Percentiles rank a stretch among this genome's conserved stretches.
Evolutionary conservation across 1,140 invertebrate species (phyloP).

Genomic region (Nasonia longicornis): DNA sequence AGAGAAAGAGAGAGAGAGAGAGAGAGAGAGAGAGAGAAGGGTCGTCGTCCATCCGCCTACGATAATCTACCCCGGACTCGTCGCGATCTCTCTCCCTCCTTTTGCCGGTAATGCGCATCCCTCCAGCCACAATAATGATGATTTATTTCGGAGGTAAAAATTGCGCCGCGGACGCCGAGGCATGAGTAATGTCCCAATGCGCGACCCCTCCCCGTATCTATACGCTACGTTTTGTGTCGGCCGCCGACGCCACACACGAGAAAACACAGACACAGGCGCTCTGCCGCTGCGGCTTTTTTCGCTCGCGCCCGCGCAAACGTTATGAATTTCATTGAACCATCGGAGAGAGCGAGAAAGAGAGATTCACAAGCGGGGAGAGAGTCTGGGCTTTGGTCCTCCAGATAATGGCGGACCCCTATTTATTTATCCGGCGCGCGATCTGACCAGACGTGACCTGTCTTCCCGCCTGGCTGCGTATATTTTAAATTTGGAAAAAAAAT

Average conservation of each 20-base stretch:
- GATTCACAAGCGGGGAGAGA: conserved; percentile 42
- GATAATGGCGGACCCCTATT: conserved; percentile 65
- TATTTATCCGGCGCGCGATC: conserved; percentile 60
- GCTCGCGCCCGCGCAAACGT: conserved; percentile 59
- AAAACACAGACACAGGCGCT: background rate
- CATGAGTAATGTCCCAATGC: conserved; percentile 66
- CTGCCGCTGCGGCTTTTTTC: conserved; percentile 54
- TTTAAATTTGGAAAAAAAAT: conserved; percentile 28
- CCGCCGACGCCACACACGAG: background rate
- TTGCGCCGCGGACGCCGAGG: conserved; percentile 63
- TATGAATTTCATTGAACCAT: conserved; percentile 67
- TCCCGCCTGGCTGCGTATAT: background rate
- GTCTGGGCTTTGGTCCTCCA: conserved; percentile 53
- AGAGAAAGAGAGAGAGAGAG: no score
- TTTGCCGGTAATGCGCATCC: conserved; percentile 63
- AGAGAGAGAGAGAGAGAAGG: background rate
- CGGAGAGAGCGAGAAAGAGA: conserved; percentile 50
- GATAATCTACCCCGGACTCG: conserved; percentile 32
- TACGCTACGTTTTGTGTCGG: conserved; percentile 21
- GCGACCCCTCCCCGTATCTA: conserved; percentile 46
- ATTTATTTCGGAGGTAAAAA: conserved; percentile 69
- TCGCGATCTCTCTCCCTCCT: background rate
- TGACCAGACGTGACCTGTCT: conserved; percentile 54
- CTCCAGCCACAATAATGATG: conserved; percentile 67
- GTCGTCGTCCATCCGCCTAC: conserved; percentile 13